Conservation (phyloP, 2,797 vertebrate genomes). For the Danio jaintianensis region DNA sequence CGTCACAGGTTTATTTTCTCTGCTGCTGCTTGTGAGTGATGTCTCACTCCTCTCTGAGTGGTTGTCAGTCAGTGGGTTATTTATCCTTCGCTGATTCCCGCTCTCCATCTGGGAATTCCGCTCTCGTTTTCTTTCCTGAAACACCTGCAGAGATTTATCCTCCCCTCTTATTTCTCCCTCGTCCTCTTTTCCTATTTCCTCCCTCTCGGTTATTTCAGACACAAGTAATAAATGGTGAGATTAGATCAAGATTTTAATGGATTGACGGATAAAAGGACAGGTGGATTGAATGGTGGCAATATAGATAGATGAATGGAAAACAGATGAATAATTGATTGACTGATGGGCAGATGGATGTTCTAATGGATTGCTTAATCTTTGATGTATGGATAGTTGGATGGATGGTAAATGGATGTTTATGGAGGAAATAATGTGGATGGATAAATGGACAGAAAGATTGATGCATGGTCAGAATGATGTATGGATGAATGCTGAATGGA, state of each 20-base stretch:
- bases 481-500: too few relatives aligned
- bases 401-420: background rate
- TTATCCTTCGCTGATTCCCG: slow-evolving; percentile 35
- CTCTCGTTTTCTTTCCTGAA: slow-evolving; percentile 18
- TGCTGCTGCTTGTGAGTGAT: slow-evolving; percentile 62
- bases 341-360: background rate
- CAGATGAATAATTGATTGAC: too few relatives aligned
- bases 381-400: background rate
- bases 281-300: background rate
- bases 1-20: slow-evolving; percentile 68
- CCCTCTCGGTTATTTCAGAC: background rate
- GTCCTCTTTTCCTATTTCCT: background rate
- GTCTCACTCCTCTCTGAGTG: slow-evolving; percentile 64
- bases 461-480: too few relatives aligned
- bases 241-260: background rate
- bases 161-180: background rate
- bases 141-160: background rate
- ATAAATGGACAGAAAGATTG: background rate
- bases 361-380: too few relatives aligned
- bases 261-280: background rate
- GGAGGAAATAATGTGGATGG: background rate
- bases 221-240: background rate
- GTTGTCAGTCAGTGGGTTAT: slow-evolving; percentile 66
- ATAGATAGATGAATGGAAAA: background rate
- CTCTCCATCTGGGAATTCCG: slow-evolving; percentile 41